Base-by-base conservation (phyloP, 2,888 invertebrate genomes). In the Alviniconcha strummeri region DNA sequence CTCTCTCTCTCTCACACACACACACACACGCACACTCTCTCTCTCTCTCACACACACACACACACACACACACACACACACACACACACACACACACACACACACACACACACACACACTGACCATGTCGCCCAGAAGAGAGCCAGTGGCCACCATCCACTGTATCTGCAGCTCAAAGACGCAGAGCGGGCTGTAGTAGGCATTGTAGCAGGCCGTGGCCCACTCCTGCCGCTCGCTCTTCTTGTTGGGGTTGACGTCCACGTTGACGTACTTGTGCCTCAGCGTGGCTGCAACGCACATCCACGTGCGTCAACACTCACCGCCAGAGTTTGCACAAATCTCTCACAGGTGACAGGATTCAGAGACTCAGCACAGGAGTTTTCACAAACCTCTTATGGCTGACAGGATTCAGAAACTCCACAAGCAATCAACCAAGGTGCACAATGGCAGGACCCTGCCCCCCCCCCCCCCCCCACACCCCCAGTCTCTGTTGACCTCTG, bases 71-170 rank as follows among this genome's bases (percentile, higher is more conserved):
- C 36, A 36, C 36, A 36, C 36, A 36, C 36, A 36, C 79, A 15
- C 79, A 15, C 64, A n/a, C 19, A 36, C 36, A 36, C 36, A 36
- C 36, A 36, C 36, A 36, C 36, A 36, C 36, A 36, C 36, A 36
- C 36, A 36, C 36, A 36, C 36, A 36, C 36, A 36, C 36, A 36
- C 36, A 36, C 36, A 36, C 36, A 36, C 8, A 85, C 90, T 86
- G 84, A 93, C 93, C 90, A 92, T 95, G 94, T 99, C 99, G 75
- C 97, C 96, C 36, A 99, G 97, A 87, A 98, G 97, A 83, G 97
- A 97, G 15, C 99, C 99, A 52, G 98, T 98, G 2, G 98, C 97
- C 83, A 98, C 97, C 77, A 98, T 96, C 99, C 99, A 99, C 93
- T 99, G 98, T 57, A 98, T 96, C 88, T 97, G 97, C 92, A 99